Base-by-base conservation (phyloP, 2,888 invertebrate species). In the Sicus ferrugineus region DNA sequence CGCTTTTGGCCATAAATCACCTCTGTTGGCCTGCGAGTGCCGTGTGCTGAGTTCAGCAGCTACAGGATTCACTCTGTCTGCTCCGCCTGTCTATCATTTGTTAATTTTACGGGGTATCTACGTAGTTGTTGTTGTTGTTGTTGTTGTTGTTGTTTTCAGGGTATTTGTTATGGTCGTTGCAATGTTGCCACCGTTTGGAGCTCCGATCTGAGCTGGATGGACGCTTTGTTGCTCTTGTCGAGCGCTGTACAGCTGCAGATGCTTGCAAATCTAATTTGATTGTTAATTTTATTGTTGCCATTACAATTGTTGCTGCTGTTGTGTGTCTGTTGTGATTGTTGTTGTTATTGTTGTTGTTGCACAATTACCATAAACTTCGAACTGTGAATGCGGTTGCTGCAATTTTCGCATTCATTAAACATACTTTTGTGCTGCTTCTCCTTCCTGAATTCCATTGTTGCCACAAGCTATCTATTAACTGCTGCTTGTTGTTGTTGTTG, bases 1-100 rank as follows among this genome's bases (percentile, higher is more conserved):
- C 67, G 75, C 70, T 71, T 72, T 73, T 73, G 73, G 70, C 74
- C 74, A 73, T 74, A 77, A 77, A 77, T 79, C 77, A 74, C 76
- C 46, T 54, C 54, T 31, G 52, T 48, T 64, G 50, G 23, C 19
- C 30, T 11, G 30, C 21, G 48, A 50, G 30, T 64, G 61, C 42
- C 26, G 21, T 42, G 23, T 30, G 31, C 4, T 50, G 30, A n/a
- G n/a, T n/a, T n/a, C n/a, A n/a, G 31, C 30, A 30, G 50, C 30
- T 63, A 30, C 42, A 26, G 3, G 38, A 61, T 30, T n/a, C 7
- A 16, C 50, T 1, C 1, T 38, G 38, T 21, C 14, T 19, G 42
- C 21, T 42, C 11, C 9, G 11, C n/a, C 50, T 73, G 82, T 80
- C 80, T 78, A 78, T 81, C 83, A 81, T 77, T 81, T 80, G 83